Evolutionary conservation across 1,140 invertebrate species (phyloP).

Genomic region (Neodiprion fabricii): DNA sequence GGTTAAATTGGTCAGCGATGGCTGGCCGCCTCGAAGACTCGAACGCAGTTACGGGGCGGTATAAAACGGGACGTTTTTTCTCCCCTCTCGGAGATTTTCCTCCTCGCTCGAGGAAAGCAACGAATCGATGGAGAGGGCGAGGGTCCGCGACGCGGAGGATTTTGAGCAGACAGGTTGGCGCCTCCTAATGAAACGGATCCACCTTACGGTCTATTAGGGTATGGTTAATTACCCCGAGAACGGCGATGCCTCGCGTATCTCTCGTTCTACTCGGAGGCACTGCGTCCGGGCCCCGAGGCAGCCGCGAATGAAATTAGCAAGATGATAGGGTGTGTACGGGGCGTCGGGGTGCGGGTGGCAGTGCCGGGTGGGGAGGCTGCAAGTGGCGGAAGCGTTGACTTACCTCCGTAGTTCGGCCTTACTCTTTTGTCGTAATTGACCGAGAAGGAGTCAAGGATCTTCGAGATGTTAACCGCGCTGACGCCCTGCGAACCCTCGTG

Average conservation of each 20-base stretch:
- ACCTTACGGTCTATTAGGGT: background rate
- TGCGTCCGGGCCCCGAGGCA: background rate
- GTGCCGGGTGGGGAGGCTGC: too few relatives aligned
- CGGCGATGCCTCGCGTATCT: background rate
- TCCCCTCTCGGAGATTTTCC: too few relatives aligned
- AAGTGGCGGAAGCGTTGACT: slow-evolving; percentile 57
- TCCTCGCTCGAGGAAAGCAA: too few relatives aligned
- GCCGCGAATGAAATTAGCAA: slow-evolving; percentile 2
- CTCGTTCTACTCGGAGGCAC: background rate
- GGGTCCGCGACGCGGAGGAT: too few relatives aligned
- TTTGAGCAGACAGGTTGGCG: too few relatives aligned
- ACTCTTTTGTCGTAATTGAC: slow-evolving; percentile 97
- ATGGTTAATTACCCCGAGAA: slow-evolving; percentile 3
- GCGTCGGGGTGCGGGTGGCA: too few relatives aligned
- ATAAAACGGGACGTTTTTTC: too few relatives aligned
- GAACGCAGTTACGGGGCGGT: too few relatives aligned
- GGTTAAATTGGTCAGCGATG: too few relatives aligned
- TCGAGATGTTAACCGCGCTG: slow-evolving; percentile 90
- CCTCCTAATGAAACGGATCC: slow-evolving; percentile 7
- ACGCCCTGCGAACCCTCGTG: slow-evolving; percentile 78
- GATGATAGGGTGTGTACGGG: background rate
- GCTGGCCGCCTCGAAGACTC: too few relatives aligned
- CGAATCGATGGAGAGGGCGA: too few relatives aligned
- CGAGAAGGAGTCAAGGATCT: slow-evolving; percentile 91
- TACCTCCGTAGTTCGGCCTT: slow-evolving; percentile 97